These are phyloP conservation scores for Andrena chrysosceles DNA, from an alignment of 2,888 invertebrate genomes.

Conservation along the genomic window DNA sequence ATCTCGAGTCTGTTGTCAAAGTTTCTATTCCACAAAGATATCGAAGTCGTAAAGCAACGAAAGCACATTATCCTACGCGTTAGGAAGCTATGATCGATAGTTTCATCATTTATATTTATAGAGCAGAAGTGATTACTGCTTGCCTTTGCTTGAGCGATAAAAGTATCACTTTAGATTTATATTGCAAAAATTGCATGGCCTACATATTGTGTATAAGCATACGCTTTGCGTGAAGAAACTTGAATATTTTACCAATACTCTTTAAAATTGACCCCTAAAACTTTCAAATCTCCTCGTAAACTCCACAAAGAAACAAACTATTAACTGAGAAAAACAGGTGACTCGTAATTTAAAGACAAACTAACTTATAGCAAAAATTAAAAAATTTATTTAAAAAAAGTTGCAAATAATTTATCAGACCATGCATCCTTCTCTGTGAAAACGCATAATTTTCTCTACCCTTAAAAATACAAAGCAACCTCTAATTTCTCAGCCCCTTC, in stretches of 20 bases:
- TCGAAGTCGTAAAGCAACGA: background rate
- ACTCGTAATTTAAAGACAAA: too few species aligned
- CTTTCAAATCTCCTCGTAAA: too few species aligned
- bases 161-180: constrained; percentile 5
- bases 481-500: too few species aligned
- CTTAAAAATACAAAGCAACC: too few species aligned
- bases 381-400: too few species aligned
- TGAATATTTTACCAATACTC: background rate
- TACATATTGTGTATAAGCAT: background rate
- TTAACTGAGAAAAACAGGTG: too few species aligned
- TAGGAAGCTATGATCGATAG: constrained; percentile 10
- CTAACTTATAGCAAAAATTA: too few species aligned
- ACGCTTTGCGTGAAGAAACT: background rate
- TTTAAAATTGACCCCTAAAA: too few species aligned
- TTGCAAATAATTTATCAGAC: too few species aligned
- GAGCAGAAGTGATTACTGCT: constrained; percentile 19
- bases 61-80: background rate
- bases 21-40: background rate
- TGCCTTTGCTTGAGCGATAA: constrained; percentile 19
- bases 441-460: too few species aligned
- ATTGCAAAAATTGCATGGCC: constrained; percentile 12
- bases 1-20: background rate
- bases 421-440: too few species aligned
- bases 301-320: too few species aligned
- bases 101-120: constrained; percentile 45